Conservation (phyloP, 2,888 invertebrate genomes). For the Hydraecia micacea region DNA sequence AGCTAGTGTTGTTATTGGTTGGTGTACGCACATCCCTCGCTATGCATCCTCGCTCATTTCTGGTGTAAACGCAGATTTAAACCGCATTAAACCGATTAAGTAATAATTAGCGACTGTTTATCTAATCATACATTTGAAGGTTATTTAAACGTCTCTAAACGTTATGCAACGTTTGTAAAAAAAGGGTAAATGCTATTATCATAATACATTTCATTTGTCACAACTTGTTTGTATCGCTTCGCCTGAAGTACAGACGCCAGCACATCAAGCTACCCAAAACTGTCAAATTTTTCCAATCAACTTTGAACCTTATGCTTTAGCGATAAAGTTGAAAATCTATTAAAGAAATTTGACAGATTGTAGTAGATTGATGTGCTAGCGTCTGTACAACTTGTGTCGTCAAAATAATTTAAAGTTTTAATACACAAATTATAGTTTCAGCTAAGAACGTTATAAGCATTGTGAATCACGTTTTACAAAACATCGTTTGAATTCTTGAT, state of each 20-base stretch:
- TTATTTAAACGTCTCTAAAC: background rate
- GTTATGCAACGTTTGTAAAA: too few relatives aligned
- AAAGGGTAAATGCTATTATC: too few relatives aligned
- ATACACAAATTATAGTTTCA: slow-evolving; percentile 25
- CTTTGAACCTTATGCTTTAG: too few relatives aligned
- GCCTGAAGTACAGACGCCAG: background rate
- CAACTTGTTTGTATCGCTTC: slow-evolving; percentile 14
- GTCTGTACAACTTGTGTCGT: background rate
- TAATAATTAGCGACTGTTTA: background rate
- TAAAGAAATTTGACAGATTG: too few relatives aligned
- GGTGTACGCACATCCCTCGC: too few relatives aligned
- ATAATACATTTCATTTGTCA: slow-evolving; percentile 20
- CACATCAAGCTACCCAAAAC: too few relatives aligned
- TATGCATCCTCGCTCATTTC: too few relatives aligned
- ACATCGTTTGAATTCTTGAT: slow-evolving; percentile 19
- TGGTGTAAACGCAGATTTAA: too few relatives aligned
- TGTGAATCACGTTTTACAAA: slow-evolving; percentile 7
- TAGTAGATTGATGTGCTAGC: too few relatives aligned
- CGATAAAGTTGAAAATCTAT: too few relatives aligned
- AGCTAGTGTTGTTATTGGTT: too few relatives aligned
- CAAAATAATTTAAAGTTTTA: slow-evolving; percentile 35
- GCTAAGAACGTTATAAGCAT: slow-evolving; percentile 1
- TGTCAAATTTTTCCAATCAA: too few relatives aligned
- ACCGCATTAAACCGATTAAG: background rate
- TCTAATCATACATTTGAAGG: background rate